Base-by-base conservation (phyloP, 2,113 vertebrate genomes). In the Oenanthe oenanthe region DNA sequence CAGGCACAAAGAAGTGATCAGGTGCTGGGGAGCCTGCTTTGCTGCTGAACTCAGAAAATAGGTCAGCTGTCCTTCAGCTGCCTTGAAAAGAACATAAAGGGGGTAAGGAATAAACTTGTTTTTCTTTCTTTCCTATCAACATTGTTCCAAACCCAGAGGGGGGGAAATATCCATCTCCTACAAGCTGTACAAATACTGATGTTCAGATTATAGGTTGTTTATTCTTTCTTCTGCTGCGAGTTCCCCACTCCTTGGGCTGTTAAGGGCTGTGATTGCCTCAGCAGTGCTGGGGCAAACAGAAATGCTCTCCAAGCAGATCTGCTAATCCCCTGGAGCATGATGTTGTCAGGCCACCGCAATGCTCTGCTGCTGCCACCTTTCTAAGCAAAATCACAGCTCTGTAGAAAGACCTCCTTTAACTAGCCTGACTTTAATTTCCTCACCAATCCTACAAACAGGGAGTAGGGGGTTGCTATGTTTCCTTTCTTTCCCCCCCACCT, bases 1-100 rank as follows among this genome's bases (percentile, higher is more conserved):
- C 85, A 88, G 51, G 60, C 91, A 96, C 94, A 96, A 94, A 94
- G 88, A 85, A 73, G 43, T 12, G 11, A 38, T 96, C 96, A 92
- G 91, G 85, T 93, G 94, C 82, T 92, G 56, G 48, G 48, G 47
- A 94, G 63, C 26, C 63, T 86, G 67, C 72, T 73, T 38, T 58
- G 8, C 54, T 58, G 38, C 42, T 43, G 82, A 85, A 66, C 75
- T 73, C 56, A 28, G 75, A 94, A 96, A 95, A 93, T 86, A 92
- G 96, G 94, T 95, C 96, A 94, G 60, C 82, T 79, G 72, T 79
- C 79, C 79, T 88, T 85, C 74, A 93, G 53, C 74, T 66, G 70
- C 78, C 82, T 85, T 72, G n/a, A 21, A 61, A 75, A 73, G 51
- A 29, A 36, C 40, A 28, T 6, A 58, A 32, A 47, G 13, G 5